Conservation (phyloP, 2,113 vertebrate species). For the Empidonax traillii region DNA sequence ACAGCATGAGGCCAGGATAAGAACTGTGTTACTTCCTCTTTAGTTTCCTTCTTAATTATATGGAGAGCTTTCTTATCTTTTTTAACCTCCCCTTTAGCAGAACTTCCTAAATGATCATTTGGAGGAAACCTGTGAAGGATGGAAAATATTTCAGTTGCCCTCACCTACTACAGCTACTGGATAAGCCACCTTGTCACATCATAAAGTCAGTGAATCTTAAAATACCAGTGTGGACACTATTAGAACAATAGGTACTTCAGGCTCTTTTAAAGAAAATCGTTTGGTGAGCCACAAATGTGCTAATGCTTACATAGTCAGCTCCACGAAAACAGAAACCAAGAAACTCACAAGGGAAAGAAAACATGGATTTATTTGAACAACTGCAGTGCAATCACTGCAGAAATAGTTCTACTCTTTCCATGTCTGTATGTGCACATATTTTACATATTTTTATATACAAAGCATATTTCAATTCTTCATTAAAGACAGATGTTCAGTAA, state of each 20-base stretch:
- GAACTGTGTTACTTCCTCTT: neutral
- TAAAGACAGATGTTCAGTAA: neutral
- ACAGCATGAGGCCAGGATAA: neutral
- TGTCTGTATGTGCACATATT: neutral
- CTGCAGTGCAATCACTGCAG: neutral
- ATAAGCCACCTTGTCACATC: neutral
- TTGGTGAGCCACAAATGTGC: neutral
- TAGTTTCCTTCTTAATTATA: neutral
- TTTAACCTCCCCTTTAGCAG: neutral
- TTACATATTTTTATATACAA: neutral
- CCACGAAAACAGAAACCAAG: neutral
- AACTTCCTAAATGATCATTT: neutral
- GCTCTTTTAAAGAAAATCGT: neutral
- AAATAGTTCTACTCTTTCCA: neutral
- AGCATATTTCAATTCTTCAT: neutral
- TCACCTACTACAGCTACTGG: neutral
- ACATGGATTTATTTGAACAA: neutral
- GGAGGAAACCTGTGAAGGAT: neutral
- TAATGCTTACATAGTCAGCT: neutral
- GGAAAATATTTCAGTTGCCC: neutral
- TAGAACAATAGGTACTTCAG: neutral
- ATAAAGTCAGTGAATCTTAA: neutral
- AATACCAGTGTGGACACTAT: neutral
- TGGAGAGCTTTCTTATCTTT: neutral
- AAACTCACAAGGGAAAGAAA: neutral